These are phyloP conservation scores for Rafetus swinhoei DNA, from an alignment of 2,113 vertebrate species.

Conservation along the genomic window DNA sequence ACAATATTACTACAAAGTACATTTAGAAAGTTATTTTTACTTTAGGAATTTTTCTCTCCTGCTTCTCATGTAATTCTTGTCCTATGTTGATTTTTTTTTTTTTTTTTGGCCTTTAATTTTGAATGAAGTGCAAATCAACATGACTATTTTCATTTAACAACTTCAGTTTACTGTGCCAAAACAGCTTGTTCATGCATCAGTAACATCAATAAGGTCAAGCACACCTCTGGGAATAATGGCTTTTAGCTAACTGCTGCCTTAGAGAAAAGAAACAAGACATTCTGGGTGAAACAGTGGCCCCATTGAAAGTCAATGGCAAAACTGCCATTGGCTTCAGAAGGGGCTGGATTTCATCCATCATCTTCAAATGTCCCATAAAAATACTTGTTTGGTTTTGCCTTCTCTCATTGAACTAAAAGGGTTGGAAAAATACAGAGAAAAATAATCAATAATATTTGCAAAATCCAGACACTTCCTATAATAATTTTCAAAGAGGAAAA, in stretches of 20 bases:
- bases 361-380: not conserved
- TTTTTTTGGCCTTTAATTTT: not conserved
- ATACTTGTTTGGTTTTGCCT: not conserved
- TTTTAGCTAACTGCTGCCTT: not conserved
- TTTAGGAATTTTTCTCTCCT: not conserved
- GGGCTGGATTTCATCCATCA: not conserved
- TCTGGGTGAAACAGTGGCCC: not conserved
- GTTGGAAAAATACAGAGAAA: not conserved
- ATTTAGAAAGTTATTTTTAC: not conserved
- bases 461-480: not conserved
- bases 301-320: not conserved
- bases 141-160: not conserved
- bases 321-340: not conserved
- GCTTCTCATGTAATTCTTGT: not conserved
- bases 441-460: not conserved
- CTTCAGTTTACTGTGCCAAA: not conserved
- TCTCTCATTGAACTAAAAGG: constrained; percentile 14
- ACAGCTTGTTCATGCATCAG: not conserved
- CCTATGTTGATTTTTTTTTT: not conserved
- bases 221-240: not conserved
- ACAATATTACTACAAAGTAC: not conserved
- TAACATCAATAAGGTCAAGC: not conserved
- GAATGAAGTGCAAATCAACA: not conserved
- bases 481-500: not conserved
- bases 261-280: not conserved